Evolutionary conservation across 2,797 vertebrate species (phyloP), one percentile per base, ranked within the genome.

Genomic region (Acanthopagrus latus): DNA sequence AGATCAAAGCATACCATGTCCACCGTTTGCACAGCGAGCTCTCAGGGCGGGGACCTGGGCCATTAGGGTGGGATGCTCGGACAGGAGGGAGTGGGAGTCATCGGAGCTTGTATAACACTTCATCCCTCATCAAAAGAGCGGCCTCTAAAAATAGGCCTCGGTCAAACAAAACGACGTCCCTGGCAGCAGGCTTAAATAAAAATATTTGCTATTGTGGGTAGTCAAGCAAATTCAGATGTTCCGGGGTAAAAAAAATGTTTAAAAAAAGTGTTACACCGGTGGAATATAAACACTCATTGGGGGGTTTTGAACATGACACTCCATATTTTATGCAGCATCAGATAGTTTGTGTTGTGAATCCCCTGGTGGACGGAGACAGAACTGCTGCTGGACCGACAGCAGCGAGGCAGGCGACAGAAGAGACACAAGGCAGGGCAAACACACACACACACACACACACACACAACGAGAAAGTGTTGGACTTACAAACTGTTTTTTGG

Each of bases 1-100:
- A 73, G 71, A 89, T 93, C 84, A 93, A 94, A 93, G 91, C 88
- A 92, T 93, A 83, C 88, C 86, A 72, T 27, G 43, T 58, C 63
- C 41, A 23, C 80, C 74, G 77, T 82, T 83, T 76, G 66, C 76
- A 76, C 78, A 66, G 68, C 75, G 20, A 76, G 72, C 66, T 23
- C 60, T 78, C 67, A 80, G 91, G 91, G 90, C 82, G 92, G 79
- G 85, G 87, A 71, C 81, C 33, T 16, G 48, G 84, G 80, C 81
- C 77, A 81, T 83, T 62, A 85, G 77, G 82, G 77, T 62, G 82
- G 85, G 82, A 65, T 75, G 74, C 69, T 80, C 77, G 58, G 71
- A 78, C 69, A 71, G 33, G 38, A 38, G 38, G 85, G 59, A 74
- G 77, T 21, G 27, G 71, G 74, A 80, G 76, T 80, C 78, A 71